phyloP scores from a whole-genome alignment of 2,113 vertebrate species.

The Vulpes lagopus region DNA sequence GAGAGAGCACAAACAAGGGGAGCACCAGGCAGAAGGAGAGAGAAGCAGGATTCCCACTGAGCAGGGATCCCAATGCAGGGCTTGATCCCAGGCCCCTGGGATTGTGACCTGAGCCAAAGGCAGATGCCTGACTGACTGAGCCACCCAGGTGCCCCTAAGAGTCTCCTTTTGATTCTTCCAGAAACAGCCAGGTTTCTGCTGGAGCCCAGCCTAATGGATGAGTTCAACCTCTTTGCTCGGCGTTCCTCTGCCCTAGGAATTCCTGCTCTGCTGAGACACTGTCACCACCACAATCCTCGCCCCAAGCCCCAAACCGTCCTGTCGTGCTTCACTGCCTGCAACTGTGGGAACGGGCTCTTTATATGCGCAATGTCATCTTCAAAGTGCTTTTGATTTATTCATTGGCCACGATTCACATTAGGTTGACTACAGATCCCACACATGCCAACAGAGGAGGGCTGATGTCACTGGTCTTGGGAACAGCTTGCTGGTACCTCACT shows the following conservation, averaged over 20 bases:
- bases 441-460: not conserved
- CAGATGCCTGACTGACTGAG: not conserved
- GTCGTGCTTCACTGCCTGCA: not conserved
- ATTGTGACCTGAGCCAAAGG: not conserved
- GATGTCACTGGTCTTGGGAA: not conserved
- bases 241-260: not conserved
- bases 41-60: not conserved
- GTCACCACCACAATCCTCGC: not conserved
- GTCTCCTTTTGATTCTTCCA: not conserved
- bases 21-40: not conserved
- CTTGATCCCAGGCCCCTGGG: not conserved
- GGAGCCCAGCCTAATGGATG: not conserved
- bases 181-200: not conserved
- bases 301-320: not conserved
- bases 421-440: not conserved
- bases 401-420: not conserved
- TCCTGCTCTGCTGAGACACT: not conserved
- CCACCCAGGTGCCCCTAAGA: not conserved
- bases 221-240: not conserved
- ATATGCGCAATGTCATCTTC: slow-evolving; percentile 61
- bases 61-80: not conserved
- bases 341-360: slow-evolving; percentile 62
- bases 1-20: not conserved
- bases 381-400: slow-evolving; percentile 60
- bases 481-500: not conserved